Conservation (phyloP, 1,140 invertebrate genomes). For the Aethina tumida region DNA sequence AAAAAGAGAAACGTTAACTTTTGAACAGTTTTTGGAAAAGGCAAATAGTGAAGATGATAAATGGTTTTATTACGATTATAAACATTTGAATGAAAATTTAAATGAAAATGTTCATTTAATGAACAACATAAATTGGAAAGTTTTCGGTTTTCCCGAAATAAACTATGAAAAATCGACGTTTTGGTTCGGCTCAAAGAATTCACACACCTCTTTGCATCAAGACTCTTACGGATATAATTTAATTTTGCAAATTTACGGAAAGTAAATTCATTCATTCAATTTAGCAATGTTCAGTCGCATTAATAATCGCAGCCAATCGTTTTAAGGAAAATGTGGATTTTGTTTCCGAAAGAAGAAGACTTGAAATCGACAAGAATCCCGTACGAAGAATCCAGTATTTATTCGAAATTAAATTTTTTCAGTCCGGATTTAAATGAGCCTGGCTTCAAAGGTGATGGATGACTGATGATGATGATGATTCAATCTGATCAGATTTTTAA, state of each 20-base stretch:
- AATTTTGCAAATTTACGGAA: slow-evolving; percentile 78
- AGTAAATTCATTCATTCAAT: slow-evolving; percentile 41
- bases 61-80: slow-evolving; percentile 81
- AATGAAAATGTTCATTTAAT: slow-evolving; percentile 47
- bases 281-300: neutral
- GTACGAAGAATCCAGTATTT: slow-evolving; percentile 95
- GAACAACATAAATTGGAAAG: slow-evolving; percentile 57
- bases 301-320: slow-evolving; percentile 11
- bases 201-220: slow-evolving; percentile 88
- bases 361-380: slow-evolving; percentile 80
- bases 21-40: slow-evolving; percentile 52
- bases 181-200: slow-evolving; percentile 81
- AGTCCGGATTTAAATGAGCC: slow-evolving; percentile 38
- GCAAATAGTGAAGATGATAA: slow-evolving; percentile 31
- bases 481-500: neutral
- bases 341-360: slow-evolving; percentile 75
- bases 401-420: slow-evolving; percentile 75
- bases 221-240: slow-evolving; percentile 93
- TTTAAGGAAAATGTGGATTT: slow-evolving; percentile 80
- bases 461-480: neutral
- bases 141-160: slow-evolving; percentile 63
- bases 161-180: slow-evolving; percentile 64
- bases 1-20: slow-evolving; percentile 41
- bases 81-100: slow-evolving; percentile 65
- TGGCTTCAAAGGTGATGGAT: neutral